Evolutionary conservation across 2,113 vertebrate genomes (phyloP).

Genomic region (Toxotes chatareus): DNA sequence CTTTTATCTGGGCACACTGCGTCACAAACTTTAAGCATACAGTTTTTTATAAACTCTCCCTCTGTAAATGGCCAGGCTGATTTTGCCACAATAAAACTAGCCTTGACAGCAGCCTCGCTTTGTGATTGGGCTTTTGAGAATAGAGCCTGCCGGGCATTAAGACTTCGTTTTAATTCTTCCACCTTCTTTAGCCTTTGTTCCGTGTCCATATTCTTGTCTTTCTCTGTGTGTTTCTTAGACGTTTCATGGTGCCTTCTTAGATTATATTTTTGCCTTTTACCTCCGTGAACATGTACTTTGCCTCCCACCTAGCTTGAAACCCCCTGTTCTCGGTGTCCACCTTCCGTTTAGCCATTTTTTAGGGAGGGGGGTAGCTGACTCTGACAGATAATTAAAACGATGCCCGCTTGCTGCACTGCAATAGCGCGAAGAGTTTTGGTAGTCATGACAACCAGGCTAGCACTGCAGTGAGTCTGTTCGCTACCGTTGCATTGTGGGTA

Average conservation of each 20-base stretch:
- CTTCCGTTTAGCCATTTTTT: not conserved
- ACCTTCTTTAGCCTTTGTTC: slow-evolving; percentile 13
- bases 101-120: slow-evolving; percentile 27
- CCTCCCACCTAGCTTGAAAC: slow-evolving; percentile 9
- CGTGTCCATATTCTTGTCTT: slow-evolving; percentile 28
- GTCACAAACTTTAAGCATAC: slow-evolving; percentile 22
- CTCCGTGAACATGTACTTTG: slow-evolving; percentile 11
- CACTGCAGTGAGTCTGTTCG: not conserved
- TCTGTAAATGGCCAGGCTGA: slow-evolving; percentile 9
- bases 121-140: slow-evolving; percentile 25
- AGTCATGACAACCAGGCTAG: too few species aligned
- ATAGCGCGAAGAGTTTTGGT: too few species aligned
- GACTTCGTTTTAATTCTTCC: not conserved
- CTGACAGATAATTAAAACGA: too few species aligned
- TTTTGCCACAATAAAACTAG: slow-evolving; percentile 30
- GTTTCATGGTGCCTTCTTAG: slow-evolving; percentile 24
- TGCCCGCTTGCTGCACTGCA: too few species aligned
- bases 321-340: slow-evolving; percentile 9
- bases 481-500: not conserved
- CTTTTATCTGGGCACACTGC: not conserved
- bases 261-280: slow-evolving; percentile 7
- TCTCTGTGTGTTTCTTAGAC: slow-evolving; percentile 18
- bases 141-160: not conserved
- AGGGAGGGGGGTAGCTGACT: too few species aligned
- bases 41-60: slow-evolving; percentile 15